Conservation (phyloP, 2,113 vertebrate species). For the Nycticryphes semicollaris region DNA sequence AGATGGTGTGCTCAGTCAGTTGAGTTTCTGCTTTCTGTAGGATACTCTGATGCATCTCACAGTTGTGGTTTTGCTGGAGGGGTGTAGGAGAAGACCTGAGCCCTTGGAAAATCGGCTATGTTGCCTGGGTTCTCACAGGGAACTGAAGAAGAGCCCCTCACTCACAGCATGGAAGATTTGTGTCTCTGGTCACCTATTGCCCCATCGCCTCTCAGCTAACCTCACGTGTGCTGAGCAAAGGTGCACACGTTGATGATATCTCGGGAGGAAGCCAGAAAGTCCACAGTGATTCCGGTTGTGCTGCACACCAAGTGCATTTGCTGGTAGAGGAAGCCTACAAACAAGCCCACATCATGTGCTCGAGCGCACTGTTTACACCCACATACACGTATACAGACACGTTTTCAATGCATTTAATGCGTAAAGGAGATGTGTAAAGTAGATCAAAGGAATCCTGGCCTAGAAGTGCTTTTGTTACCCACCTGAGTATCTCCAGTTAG, state of each 20-base stretch:
- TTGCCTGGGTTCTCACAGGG: background rate
- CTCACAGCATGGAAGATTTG: background rate
- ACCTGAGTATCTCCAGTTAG: background rate
- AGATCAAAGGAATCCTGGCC: background rate
- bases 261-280: background rate
- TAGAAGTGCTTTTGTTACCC: background rate
- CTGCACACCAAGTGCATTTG: background rate
- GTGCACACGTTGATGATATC: background rate
- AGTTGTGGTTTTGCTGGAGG: background rate
- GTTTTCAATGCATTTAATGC: background rate
- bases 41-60: background rate
- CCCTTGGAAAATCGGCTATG: background rate
- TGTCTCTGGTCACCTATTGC: background rate
- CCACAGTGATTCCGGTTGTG: background rate
- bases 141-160: background rate
- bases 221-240: background rate
- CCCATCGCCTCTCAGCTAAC: background rate
- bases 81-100: background rate
- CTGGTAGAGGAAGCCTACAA: background rate
- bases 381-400: fast-evolving
- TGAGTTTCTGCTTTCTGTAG: background rate
- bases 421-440: background rate
- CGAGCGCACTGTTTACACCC: fast-evolving
- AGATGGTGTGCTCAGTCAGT: background rate
- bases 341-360: background rate